Evolutionary conservation across 92 coral and sea anemone genomes (phyloP).

Genomic region (Montipora capitata): DNA sequence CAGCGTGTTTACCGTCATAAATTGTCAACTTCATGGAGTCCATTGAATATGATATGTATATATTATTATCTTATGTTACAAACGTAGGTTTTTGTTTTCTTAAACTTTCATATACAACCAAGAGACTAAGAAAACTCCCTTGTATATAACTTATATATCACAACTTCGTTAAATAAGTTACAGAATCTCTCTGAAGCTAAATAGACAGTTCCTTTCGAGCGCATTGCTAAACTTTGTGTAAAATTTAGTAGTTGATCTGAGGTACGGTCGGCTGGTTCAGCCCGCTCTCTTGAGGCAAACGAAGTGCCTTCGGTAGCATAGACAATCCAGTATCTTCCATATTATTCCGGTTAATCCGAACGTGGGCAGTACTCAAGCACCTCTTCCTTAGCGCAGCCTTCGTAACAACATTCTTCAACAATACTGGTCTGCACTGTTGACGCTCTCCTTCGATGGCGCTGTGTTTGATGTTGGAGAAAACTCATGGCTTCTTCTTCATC

Average conservation of each 20-base stretch:
- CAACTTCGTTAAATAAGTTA: slow-evolving; percentile 41
- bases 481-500: slow-evolving; percentile 23
- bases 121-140: background rate
- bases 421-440: background rate
- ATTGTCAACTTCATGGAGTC: background rate
- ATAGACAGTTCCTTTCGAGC: background rate
- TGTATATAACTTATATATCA: slow-evolving; percentile 15
- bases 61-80: slow-evolving; percentile 10
- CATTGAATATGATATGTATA: slow-evolving; percentile 5
- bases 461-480: slow-evolving; percentile 17
- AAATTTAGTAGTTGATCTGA: slow-evolving; percentile 2
- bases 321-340: no score
- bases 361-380: slow-evolving; percentile 48
- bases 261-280: background rate
- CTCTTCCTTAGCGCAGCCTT: slow-evolving; percentile 52
- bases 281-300: background rate
- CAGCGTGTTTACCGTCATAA: background rate
- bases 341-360: no score
- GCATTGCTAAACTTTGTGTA: background rate
- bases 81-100: background rate
- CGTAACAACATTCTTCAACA: slow-evolving; percentile 62
- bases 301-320: background rate
- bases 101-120: slow-evolving; percentile 4
- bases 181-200: background rate
- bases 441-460: background rate